A percentile compares a stretch with the other conserved stretches of the same genome.
phyloP scores from a whole-genome alignment of 2,113 vertebrate genomes.

The Clarias macrocephalus region DNA sequence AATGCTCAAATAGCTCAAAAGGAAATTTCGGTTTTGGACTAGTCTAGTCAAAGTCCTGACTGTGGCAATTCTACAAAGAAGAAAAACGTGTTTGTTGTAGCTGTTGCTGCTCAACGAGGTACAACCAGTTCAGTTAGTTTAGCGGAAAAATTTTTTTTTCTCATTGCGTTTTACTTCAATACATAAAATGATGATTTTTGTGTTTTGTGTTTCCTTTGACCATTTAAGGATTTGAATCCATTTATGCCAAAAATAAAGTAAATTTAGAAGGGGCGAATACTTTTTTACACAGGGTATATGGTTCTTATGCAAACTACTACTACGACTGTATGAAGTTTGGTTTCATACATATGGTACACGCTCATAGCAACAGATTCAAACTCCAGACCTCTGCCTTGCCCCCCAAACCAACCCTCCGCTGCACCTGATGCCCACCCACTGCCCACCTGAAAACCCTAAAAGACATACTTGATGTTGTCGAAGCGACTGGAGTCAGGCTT shows the following conservation, averaged over 20 bases:
- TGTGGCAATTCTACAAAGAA: not conserved
- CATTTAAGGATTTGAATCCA: not conserved
- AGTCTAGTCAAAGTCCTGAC: not conserved
- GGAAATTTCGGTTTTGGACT: not conserved
- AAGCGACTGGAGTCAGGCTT: slow-evolving; percentile 93
- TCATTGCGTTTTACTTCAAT: not conserved
- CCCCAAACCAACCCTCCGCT: not conserved
- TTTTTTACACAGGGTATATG: not conserved
- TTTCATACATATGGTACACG: not conserved
- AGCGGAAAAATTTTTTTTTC: not conserved
- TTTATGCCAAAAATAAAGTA: not conserved
- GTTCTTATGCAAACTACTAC: not conserved
- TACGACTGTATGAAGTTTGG: not conserved
- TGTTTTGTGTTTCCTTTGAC: not conserved
- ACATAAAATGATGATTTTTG: not conserved
- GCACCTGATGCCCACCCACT: not conserved
- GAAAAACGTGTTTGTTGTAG: not conserved
- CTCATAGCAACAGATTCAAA: not conserved
- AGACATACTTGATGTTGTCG: slow-evolving; percentile 88
- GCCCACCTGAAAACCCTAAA: not conserved
- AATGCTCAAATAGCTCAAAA: not conserved
- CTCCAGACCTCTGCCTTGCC: not conserved
- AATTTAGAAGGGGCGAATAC: not conserved
- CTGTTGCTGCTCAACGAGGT: not conserved
- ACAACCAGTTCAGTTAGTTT: not conserved